A percentile compares a stretch with the other conserved stretches of the same genome.
phyloP scores from a whole-genome alignment of 2,113 vertebrate genomes.

The Charadrius vociferus region DNA sequence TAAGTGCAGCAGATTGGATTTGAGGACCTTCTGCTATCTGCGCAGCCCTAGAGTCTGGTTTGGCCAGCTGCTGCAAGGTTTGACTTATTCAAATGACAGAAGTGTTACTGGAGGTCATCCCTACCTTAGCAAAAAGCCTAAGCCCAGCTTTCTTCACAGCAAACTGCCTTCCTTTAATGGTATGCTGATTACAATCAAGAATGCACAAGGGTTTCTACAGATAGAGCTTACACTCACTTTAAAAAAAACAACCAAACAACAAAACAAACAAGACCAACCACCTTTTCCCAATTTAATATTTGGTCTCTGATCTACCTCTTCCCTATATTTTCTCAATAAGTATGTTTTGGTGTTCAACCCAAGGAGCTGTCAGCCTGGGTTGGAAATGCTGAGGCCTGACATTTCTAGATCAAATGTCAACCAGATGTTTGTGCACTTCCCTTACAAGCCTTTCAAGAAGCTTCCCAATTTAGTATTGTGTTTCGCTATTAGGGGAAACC shows the following conservation, averaged over 20 bases:
- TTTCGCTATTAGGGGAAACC: constrained; percentile 28
- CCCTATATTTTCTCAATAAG: constrained; percentile 40
- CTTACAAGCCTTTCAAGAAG: constrained; percentile 25
- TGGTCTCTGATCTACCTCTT: constrained; percentile 19
- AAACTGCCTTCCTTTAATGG: background rate
- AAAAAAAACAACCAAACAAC: background rate
- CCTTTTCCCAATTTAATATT: constrained; percentile 8
- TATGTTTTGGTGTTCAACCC: constrained; percentile 10
- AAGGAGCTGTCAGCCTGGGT: constrained; percentile 30
- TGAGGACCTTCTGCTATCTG: background rate
- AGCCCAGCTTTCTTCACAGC: background rate
- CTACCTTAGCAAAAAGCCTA: background rate
- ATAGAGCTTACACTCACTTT: background rate
- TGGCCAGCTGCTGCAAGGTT: background rate
- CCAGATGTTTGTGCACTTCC: constrained; percentile 37
- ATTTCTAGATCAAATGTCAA: constrained; percentile 67
- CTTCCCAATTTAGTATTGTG: background rate
- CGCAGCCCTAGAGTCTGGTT: background rate
- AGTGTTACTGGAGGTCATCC: background rate
- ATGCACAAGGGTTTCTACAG: background rate
- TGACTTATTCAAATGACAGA: background rate
- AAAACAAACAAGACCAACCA: too few relatives aligned
- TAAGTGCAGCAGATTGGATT: background rate
- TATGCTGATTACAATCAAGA: background rate
- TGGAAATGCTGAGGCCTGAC: constrained; percentile 56